Base-by-base conservation (phyloP, 2,113 vertebrate genomes). In the Tupaia tana region DNA sequence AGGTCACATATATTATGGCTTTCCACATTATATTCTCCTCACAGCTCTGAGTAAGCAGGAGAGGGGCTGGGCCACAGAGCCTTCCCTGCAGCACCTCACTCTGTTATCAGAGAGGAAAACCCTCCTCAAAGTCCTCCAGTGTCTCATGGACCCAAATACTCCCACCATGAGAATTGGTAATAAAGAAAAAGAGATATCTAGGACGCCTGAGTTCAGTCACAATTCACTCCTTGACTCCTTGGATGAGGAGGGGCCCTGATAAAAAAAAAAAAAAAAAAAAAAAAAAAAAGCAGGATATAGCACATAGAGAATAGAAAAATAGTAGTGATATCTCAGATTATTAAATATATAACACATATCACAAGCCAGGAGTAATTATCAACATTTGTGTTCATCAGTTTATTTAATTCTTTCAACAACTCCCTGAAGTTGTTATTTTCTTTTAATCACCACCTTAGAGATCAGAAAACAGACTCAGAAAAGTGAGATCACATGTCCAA, bases 101-200 rank as follows among this genome's bases (percentile, higher is more conserved):
- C 27, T 7, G 20, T 5, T 2, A 3, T 19, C 15, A 1, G 15
- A 25, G 31, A 79, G 12, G 6, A 31, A 82, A 74, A 58, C 2
- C 10, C 27, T 66, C 19, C 25, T 24, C 7, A 6, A 52, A 59
- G 54, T 14, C 34, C 13, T 10, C 4, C 7, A 24, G 22, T 8
- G 5, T 3, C 25, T 6, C 79, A 16, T 1, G 19, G 27, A 54
- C 25, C 73, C 31, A 56, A 73, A 66, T 24, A 15, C 25, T 22
- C 20, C 2, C 9, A 27, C 0, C 2, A 3, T 2, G 11, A 25
- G 29, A 34, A 75, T 6, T 13, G 4, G 54, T 20, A 18, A 19
- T 20, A 78, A 27, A 34, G 19, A 22, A 63, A 31, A 19, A 19
- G 7, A 7, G 88, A 24, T 1, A 4, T 27, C 18, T 19, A 61